phyloP scores from a whole-genome alignment of 2,797 vertebrate species.

The Periophthalmus magnuspinnatus region DNA sequence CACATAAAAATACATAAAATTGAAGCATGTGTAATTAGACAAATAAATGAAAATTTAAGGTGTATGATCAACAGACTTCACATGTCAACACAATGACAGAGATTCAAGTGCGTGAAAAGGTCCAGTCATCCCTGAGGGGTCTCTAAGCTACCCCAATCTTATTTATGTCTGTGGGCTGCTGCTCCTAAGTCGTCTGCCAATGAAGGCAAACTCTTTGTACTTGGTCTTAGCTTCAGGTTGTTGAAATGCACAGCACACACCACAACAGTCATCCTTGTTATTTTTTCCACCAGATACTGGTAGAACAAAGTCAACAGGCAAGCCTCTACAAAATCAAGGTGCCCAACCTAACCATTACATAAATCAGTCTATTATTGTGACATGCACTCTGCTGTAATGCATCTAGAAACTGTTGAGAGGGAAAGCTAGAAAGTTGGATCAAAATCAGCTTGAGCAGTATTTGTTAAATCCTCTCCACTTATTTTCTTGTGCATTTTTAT shows the following conservation, averaged over 20 bases:
- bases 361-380: neutral
- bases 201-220: constrained; percentile 10
- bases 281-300: constrained; percentile 5
- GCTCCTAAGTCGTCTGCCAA: neutral
- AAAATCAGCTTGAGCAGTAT: neutral
- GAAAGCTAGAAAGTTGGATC: neutral
- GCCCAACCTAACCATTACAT: constrained; percentile 4
- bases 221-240: neutral
- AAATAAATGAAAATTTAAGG: too few relatives aligned
- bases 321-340: constrained; percentile 6
- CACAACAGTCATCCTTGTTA: constrained; percentile 11
- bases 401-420: neutral
- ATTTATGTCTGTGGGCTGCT: constrained; percentile 7
- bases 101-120: constrained; percentile 1
- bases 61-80: neutral
- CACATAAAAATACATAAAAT: too few relatives aligned
- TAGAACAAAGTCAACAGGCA: constrained; percentile 5
- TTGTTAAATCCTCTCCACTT: neutral
- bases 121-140: neutral
- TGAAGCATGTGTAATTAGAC: neutral
- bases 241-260: constrained; percentile 13
- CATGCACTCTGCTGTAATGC: neutral
- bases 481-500: neutral
- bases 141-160: constrained; percentile 6
- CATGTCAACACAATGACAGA: neutral